A percentile compares a stretch with the other conserved stretches of the same genome.
Conservation (phyloP, 37 sponge, comb jelly and placozoan species). For the Aphrocallistes beatrix region DNA sequence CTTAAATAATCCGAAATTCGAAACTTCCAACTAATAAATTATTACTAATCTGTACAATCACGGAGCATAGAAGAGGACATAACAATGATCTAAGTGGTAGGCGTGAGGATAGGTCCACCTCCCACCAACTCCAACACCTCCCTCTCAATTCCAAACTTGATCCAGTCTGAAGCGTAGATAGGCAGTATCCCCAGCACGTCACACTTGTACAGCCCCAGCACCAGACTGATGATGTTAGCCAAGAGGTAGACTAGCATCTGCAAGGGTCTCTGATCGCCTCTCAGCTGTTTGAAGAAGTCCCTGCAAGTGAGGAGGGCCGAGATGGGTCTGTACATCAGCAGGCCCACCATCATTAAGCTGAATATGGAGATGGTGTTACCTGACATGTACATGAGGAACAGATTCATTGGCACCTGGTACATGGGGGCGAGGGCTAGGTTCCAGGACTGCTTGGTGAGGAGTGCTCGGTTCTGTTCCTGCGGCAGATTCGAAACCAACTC, state of each 20-base stretch:
- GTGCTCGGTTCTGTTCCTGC: neutral
- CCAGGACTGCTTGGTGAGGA: conserved; percentile 73
- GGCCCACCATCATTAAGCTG: conserved; percentile 95
- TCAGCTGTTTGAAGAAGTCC: conserved; percentile 54
- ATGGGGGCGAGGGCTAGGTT: conserved; percentile 81
- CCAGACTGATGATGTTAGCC: conserved; percentile 65
- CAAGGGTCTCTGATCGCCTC: conserved; percentile 67
- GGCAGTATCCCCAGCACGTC: conserved; percentile 88
- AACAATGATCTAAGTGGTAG: no score
- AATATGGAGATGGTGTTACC: conserved; percentile 90
- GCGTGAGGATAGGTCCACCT: neutral
- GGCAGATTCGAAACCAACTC: neutral
- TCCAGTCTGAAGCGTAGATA: conserved; percentile 87
- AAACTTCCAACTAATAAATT: no score
- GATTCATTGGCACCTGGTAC: conserved; percentile 94
- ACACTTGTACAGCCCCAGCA: conserved; percentile 81
- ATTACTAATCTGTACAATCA: no score
- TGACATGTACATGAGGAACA: conserved; percentile 86
- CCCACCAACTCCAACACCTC: neutral
- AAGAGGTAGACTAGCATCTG: conserved; percentile 76
- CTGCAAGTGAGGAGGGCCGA: conserved; percentile 61
- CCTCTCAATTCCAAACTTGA: conserved; percentile 48
- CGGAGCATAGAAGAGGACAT: no score
- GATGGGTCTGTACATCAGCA: conserved; percentile 82
- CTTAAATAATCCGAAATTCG: no score